A percentile compares a stretch with the other conserved stretches of the same genome.
Conservation (phyloP, 2,797 vertebrate genomes). For the Hirundo rustica region DNA sequence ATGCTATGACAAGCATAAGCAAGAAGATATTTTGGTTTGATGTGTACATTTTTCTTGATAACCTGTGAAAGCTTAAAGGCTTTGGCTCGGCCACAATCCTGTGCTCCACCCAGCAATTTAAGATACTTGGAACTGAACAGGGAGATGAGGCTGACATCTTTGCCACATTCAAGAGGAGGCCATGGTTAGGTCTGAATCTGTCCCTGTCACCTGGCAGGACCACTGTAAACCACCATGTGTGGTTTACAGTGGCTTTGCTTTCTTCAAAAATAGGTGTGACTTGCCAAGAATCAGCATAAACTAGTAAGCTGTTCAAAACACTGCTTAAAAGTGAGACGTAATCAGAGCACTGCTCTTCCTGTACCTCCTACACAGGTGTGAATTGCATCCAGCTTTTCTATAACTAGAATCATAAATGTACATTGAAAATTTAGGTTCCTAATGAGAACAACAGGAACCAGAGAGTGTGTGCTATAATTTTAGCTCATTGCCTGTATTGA, state of each 20-base stretch:
- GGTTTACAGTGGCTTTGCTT: background rate
- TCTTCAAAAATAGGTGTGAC: background rate
- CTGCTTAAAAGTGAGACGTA: background rate
- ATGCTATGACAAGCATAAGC: background rate
- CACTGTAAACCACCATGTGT: fast-evolving
- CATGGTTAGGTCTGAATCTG: background rate
- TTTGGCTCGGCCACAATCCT: background rate
- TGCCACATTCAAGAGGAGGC: background rate
- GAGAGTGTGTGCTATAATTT: background rate
- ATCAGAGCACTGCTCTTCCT: background rate
- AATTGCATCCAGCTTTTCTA: background rate
- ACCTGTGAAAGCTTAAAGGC: background rate
- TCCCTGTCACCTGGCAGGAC: background rate
- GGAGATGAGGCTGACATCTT: background rate
- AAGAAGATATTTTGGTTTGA: background rate
- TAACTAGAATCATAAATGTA: background rate
- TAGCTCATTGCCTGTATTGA: background rate
- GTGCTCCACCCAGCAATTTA: background rate
- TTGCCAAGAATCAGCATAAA: background rate
- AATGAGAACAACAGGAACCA: background rate
- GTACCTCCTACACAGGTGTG: background rate
- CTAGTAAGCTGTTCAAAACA: background rate
- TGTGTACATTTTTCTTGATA: background rate
- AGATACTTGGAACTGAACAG: background rate
- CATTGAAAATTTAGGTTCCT: background rate